Conservation (phyloP, 2,113 vertebrate genomes). For the Silurus meridionalis region DNA sequence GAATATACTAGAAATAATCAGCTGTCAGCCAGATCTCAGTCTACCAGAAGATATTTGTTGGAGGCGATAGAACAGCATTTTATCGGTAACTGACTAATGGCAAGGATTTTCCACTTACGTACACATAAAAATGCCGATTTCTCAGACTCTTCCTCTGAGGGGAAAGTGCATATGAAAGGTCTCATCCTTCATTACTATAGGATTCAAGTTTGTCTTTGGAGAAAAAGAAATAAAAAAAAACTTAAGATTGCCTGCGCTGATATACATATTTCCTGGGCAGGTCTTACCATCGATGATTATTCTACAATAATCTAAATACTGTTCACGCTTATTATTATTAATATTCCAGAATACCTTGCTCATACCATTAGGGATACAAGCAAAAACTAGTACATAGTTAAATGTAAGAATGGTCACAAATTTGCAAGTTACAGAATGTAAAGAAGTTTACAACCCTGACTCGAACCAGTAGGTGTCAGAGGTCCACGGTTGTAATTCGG, state of each 20-base stretch:
- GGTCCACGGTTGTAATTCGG: constrained; percentile 15
- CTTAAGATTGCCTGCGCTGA: constrained; percentile 8
- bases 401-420: constrained; percentile 18
- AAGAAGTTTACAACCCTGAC: constrained; percentile 3
- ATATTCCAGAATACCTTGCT: constrained; percentile 25
- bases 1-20: background rate
- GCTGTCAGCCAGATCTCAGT: background rate
- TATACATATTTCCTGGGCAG: constrained; percentile 22
- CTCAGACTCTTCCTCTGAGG: background rate
- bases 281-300: background rate
- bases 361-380: constrained; percentile 2
- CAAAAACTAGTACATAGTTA: constrained; percentile 14
- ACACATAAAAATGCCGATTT: background rate
- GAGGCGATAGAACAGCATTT: background rate
- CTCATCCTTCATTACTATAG: background rate
- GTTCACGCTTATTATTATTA: constrained; percentile 1
- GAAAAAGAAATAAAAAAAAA: background rate
- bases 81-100: background rate
- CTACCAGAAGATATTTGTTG: constrained; percentile 6
- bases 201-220: background rate
- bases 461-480: constrained; percentile 1
- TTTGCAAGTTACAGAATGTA: constrained; percentile 23
- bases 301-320: constrained; percentile 32
- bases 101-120: constrained; percentile 3
- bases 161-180: constrained; percentile 30